A percentile compares a stretch with the other conserved stretches of the same genome.
Conservation (phyloP, 2,888 invertebrate species). For the Torymus auratus region DNA sequence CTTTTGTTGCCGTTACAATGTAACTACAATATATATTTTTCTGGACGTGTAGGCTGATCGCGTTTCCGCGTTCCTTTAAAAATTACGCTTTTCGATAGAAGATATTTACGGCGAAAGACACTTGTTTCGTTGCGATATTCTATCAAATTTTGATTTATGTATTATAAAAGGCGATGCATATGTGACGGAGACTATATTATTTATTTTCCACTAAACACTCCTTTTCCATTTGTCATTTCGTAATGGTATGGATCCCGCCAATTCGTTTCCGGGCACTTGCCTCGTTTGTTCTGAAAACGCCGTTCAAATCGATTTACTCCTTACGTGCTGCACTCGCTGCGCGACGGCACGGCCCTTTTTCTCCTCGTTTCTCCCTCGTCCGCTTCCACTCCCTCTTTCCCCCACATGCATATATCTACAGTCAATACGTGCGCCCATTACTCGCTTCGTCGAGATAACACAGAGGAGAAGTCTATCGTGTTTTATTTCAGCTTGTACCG, state of each 20-base stretch:
- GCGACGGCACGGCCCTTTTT: too few species aligned
- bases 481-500: neutral
- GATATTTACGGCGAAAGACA: too few species aligned
- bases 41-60: too few species aligned
- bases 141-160: too few species aligned
- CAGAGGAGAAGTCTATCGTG: neutral
- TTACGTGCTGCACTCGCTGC: conserved; percentile 17
- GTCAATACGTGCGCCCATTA: conserved; percentile 1
- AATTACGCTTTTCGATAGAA: too few species aligned
- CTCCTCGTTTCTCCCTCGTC: neutral
- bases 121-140: too few species aligned
- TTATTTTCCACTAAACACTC: neutral
- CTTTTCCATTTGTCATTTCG: conserved; percentile 1
- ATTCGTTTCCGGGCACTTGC: conserved; percentile 2
- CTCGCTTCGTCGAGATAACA: conserved; percentile 4
- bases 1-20: too few species aligned
- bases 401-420: neutral
- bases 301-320: conserved; percentile 37
- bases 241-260: neutral
- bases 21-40: too few species aligned
- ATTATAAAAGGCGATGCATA: too few species aligned
- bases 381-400: neutral
- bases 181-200: too few species aligned
- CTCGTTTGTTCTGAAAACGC: neutral
- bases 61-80: too few species aligned